Evolutionary conservation across 2,797 vertebrate genomes (phyloP), one percentile per base, ranked within the genome.

Genomic region (Zonotrichia albicollis): DNA sequence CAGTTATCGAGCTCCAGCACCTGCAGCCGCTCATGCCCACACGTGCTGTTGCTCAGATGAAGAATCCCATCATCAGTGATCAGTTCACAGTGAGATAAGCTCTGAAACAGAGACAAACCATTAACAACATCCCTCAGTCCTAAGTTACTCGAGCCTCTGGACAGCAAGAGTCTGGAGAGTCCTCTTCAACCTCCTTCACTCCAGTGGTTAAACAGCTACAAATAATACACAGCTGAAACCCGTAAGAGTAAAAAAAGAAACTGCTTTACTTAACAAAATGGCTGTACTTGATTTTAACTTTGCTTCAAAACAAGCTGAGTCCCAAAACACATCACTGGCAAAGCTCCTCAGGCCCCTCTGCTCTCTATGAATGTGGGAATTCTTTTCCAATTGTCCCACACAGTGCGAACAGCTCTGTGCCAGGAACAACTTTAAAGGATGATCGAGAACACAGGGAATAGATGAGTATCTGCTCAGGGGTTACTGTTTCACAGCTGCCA

Each of bases 41-140:
- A 99, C 0, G 98, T 96, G 27, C 99, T 99, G 97, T 98, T 98
- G 97, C 99, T 99, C 85, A 99, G 97, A 77, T 99, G 98, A 91
- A 98, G 98, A 96, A 99, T 99, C 64, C 99, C 99, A 9, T 99
- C 98, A 1, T 99, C 99, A 2, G 98, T 99, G 97, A 99, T 98
- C 95, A 99, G 96, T 97, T 99, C 99, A 87, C 99, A 99, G 98
- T 99, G 99, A 84, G 98, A 99, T 90, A 99, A 97, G 89, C 98
- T 99, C 98, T 99, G 76, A 30, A 89, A 83, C 10, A 21, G 45
- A 60, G 43, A 51, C 32, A 36, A 83, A 57, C 30, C 21, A 64
- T 65, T 62, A 72, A 27, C 1, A 5, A 23, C 42, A n/a, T 14
- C 48, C 6, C 3, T 50, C 60, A 11, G 13, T 25, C 6, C 3